Conservation (phyloP, 2,113 vertebrate species). For the Sterna hirundo region DNA sequence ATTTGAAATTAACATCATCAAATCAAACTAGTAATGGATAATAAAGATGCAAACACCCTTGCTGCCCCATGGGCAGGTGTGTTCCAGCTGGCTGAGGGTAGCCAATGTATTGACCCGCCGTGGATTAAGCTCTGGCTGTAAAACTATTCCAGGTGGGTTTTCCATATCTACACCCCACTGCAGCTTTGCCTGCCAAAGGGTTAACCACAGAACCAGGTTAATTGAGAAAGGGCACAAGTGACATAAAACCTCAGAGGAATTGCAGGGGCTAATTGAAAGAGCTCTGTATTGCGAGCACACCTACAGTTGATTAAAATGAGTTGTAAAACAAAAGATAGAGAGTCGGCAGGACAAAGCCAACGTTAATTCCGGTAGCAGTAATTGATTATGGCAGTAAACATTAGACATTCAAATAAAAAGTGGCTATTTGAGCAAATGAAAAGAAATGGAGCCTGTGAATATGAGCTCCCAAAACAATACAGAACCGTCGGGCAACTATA, state of each 20-base stretch:
- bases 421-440: background rate
- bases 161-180: background rate
- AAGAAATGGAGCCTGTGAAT: background rate
- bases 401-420: background rate
- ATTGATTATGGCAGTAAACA: slow-evolving; percentile 4
- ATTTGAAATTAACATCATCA: background rate
- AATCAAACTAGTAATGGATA: background rate
- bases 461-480: background rate
- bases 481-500: background rate
- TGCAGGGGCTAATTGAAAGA: slow-evolving; percentile 34
- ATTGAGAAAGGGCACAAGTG: background rate
- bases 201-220: background rate
- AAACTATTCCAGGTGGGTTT: background rate
- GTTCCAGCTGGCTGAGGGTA: background rate
- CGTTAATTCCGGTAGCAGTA: slow-evolving; percentile 8
- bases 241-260: slow-evolving; percentile 20
- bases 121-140: background rate
- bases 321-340: slow-evolving; percentile 5
- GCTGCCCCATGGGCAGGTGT: background rate
- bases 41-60: background rate
- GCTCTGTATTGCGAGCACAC: background rate
- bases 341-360: background rate
- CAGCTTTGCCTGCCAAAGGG: background rate
- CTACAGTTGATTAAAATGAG: slow-evolving; percentile 32
- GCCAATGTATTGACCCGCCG: background rate